Evolutionary conservation across 2,797 vertebrate genomes (phyloP).

Genomic region (Geotrypetes seraphini): DNA sequence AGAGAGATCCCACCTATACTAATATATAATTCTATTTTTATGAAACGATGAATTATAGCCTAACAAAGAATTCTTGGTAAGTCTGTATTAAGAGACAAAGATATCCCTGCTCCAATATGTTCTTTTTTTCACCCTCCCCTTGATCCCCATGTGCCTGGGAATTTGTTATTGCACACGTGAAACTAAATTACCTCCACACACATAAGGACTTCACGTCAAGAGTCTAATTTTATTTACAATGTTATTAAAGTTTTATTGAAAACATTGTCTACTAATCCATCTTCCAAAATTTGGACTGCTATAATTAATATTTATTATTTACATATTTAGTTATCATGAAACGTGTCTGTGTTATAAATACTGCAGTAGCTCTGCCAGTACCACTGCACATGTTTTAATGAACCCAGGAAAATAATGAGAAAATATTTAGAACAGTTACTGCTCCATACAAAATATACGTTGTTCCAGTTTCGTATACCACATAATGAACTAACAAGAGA

Average conservation of each 20-base stretch:
- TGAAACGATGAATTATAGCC: too few species aligned
- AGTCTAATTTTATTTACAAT: constrained; percentile 48
- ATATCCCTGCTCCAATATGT: too few species aligned
- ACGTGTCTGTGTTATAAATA: constrained; percentile 59
- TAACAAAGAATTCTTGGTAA: too few species aligned
- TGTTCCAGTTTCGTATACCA: constrained; percentile 18
- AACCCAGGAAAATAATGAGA: constrained; percentile 61
- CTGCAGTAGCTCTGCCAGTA: constrained; percentile 56
- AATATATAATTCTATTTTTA: too few species aligned
- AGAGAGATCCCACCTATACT: too few species aligned
- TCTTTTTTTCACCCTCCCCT: too few species aligned
- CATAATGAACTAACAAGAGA: too few species aligned
- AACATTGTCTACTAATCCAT: constrained; percentile 35
- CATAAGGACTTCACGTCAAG: too few species aligned
- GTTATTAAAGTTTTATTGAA: constrained; percentile 55
- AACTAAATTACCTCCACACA: too few species aligned
- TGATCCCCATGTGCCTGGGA: too few species aligned
- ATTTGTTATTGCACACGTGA: too few species aligned
- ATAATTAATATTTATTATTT: constrained; percentile 60
- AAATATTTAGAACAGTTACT: constrained; percentile 50
- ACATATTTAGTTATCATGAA: constrained; percentile 61
- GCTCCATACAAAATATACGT: constrained; percentile 50
- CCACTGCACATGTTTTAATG: constrained; percentile 49
- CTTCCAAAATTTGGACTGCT: constrained; percentile 38
- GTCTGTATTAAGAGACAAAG: too few species aligned